Base-by-base conservation (phyloP, 2,797 vertebrate species). In the Paguma larvata region DNA sequence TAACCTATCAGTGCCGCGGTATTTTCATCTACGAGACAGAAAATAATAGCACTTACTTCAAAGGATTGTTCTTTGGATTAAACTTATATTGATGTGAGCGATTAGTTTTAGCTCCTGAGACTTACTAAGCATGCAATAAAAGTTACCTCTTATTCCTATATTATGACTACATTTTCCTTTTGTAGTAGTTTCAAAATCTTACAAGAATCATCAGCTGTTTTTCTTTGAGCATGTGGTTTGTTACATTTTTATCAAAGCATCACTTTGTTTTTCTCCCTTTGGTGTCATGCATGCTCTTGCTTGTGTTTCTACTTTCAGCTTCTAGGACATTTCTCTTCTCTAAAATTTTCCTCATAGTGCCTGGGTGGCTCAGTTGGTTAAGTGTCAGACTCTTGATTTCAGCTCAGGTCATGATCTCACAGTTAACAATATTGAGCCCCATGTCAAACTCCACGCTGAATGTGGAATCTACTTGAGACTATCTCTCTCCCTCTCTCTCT, bases 31-130 rank as follows among this genome's bases (percentile, higher is more conserved):
- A 27, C 7, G 67, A 59, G 46, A 51, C 56, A 77, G 44, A 70
- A 92, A 79, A 56, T 70, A 63, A 62, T 63, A 82, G 38, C 32
- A 34, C 25, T 65, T 87, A 32, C 51, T 90, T 86, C 62, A 90
- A 68, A 82, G 18, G 34, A n/a, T n/a, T 95, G 14, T 34, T 82
- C 75, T 82, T 86, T 88, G 41, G 18, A 63, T 86, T 90, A 77
- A 70, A 73, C n/a, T 86, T 32, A 83, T 88, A 78, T 4, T 83
- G 68, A 78, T 10, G 12, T 62, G 67, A 89, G 41, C 12, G 68
- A 15, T 63, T 48, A 80, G 46, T 25, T 68, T 77, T 86, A 73
- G 23, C 80, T 80, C 27, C 51, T 70, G 32, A 21, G 32, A 21
- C 25, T 68, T 62, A 75, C 3, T 38, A 75, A 91, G 14, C 0